Base-by-base conservation (phyloP, 2,113 vertebrate genomes). In the Bungarus multicinctus region DNA sequence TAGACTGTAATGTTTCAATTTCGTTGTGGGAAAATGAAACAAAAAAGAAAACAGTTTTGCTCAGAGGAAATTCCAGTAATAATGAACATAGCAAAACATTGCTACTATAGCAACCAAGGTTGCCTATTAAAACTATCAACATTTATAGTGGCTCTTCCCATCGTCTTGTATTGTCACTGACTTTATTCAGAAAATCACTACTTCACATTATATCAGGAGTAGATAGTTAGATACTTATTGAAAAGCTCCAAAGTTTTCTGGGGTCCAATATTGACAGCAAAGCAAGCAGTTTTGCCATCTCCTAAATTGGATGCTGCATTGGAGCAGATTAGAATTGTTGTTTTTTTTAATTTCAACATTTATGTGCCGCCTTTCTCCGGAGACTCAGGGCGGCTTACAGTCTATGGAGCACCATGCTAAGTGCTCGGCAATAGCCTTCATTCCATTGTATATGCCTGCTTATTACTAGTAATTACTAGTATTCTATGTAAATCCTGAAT, bases 11-110 rank as follows among this genome's bases (percentile, higher is more conserved):
- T 20, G 69, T 22, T 47, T 9, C 85, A 0, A 69, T 95, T 94
- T 89, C 89, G 93, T 23, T 47, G 55, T 95, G 23, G 52, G 93
- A 92, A 92, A 30, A 53, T 64, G 60, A 93, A 94, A 93, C 47
- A 90, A 4, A 14, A 60, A 45, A 25, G 54, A 43, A 94, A 89
- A 60, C 93, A 55, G 23, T 87, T 93, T 94, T 90, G 94, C 30
- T 93, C 85, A 90, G 57, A 85, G 93, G 93, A 94, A 60, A 50
- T 64, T 91, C 91, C 53, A 94, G 86, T 85, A 12, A 88, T 0
- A 60, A 92, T 18, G 52, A 93, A 95, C 88, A 69, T 93, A 93
- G 20, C 3, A 90, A 93, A 74, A 90, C 23, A 58, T 86, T 12
- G 25, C 27, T 90, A 64, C 91, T 92, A 90, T 53, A 60, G 39